These are phyloP conservation scores for Galemys pyrenaicus DNA, from an alignment of 2,113 vertebrate species.

Conservation along the genomic window DNA sequence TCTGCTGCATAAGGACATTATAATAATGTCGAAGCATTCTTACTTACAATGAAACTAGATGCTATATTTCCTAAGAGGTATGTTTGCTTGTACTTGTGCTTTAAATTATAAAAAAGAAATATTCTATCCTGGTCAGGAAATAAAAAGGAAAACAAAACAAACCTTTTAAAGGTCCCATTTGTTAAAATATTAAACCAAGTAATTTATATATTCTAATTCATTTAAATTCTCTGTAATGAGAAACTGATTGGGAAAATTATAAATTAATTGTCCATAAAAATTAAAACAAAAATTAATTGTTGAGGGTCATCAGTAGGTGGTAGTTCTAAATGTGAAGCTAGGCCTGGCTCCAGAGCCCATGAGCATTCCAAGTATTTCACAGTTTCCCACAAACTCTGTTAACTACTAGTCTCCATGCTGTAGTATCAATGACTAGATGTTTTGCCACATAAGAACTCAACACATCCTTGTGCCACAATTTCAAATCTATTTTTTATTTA, in stretches of 20 bases:
- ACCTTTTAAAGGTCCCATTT: neutral
- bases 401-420: neutral
- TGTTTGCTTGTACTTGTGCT: neutral
- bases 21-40: neutral
- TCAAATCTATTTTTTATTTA: neutral
- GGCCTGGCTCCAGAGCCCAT: neutral
- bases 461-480: neutral
- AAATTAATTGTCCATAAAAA: neutral
- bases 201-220: neutral
- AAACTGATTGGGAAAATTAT: neutral
- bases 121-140: neutral
- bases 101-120: conserved; percentile 8
- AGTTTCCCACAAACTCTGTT: neutral
- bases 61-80: neutral
- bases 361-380: neutral
- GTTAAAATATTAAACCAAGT: neutral
- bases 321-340: neutral
- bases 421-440: neutral
- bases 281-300: neutral
- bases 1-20: neutral
- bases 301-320: neutral
- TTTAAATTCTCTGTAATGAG: neutral
- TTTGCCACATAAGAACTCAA: neutral
- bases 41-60: neutral
- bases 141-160: neutral